Evolutionary conservation across 2,113 vertebrate genomes (phyloP).

Genomic region (Madoqua kirkii): DNA sequence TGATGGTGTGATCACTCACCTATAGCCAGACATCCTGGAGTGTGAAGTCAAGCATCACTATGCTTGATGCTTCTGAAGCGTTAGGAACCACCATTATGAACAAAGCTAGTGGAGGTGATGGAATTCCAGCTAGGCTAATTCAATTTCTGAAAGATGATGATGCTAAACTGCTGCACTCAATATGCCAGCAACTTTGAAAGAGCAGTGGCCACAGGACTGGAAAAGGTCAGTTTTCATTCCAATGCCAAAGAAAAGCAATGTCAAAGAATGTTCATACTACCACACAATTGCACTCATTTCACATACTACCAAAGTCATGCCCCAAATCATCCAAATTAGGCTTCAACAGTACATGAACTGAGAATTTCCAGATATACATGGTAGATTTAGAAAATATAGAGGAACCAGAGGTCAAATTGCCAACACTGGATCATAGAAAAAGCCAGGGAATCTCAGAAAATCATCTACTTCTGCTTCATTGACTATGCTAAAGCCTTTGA

Average conservation of each 20-base stretch:
- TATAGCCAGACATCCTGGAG: neutral
- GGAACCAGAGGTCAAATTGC: neutral
- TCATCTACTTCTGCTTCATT: neutral
- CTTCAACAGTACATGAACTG: neutral
- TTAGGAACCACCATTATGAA: neutral
- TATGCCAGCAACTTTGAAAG: neutral
- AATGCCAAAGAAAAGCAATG: neutral
- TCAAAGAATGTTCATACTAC: neutral
- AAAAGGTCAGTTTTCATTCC: neutral
- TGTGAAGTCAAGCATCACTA: neutral
- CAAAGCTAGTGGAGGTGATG: neutral
- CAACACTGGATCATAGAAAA: neutral
- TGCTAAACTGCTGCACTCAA: neutral
- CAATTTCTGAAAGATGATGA: neutral
- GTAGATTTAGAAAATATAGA: neutral
- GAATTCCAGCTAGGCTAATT: neutral
- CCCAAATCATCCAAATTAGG: neutral
- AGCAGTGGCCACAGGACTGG: neutral
- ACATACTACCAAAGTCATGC: neutral
- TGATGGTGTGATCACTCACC: neutral
- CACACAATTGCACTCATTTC: neutral
- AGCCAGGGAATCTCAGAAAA: neutral
- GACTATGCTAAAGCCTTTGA: neutral
- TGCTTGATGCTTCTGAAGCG: neutral
- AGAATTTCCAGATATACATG: neutral